A percentile compares a stretch with the other conserved stretches of the same genome.
Conservation (phyloP, 2,797 vertebrate genomes). For the Garrulus glandarius region DNA sequence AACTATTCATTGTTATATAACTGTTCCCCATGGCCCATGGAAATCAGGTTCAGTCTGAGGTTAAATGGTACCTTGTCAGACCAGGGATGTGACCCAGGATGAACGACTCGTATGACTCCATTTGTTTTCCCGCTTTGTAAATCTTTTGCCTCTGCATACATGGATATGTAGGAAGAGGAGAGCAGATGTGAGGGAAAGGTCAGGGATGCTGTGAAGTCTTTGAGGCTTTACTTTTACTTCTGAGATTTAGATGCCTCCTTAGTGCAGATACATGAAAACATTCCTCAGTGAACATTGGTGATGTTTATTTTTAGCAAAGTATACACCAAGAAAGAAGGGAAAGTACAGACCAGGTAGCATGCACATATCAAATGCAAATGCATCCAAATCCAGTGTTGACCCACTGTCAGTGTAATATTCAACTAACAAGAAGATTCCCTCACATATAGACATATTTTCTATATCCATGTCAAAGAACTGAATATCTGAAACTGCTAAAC, state of each 20-base stretch:
- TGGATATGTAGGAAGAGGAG: neutral
- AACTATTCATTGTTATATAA: neutral
- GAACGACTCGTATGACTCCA: neutral
- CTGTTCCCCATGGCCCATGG: neutral
- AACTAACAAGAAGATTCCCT: neutral
- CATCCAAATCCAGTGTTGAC: neutral
- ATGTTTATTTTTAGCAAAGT: neutral
- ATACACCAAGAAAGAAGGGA: neutral
- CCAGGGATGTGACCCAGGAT: conserved; percentile 13
- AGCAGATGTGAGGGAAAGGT: conserved; percentile 51
- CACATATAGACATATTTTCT: neutral
- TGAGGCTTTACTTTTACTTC: neutral
- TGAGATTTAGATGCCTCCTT: neutral
- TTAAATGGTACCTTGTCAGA: conserved; percentile 13
- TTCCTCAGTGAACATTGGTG: neutral
- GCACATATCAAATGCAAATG: neutral
- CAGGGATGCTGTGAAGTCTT: conserved; percentile 27
- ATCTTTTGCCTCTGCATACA: neutral
- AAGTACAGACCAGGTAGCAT: neutral
- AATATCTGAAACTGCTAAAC: neutral
- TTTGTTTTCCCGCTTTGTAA: neutral
- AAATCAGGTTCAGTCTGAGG: conserved; percentile 10
- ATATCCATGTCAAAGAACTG: neutral
- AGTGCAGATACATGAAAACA: neutral
- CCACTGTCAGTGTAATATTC: neutral